Evolutionary conservation across 2,113 vertebrate species (phyloP).

Genomic region (Rhea americana): DNA sequence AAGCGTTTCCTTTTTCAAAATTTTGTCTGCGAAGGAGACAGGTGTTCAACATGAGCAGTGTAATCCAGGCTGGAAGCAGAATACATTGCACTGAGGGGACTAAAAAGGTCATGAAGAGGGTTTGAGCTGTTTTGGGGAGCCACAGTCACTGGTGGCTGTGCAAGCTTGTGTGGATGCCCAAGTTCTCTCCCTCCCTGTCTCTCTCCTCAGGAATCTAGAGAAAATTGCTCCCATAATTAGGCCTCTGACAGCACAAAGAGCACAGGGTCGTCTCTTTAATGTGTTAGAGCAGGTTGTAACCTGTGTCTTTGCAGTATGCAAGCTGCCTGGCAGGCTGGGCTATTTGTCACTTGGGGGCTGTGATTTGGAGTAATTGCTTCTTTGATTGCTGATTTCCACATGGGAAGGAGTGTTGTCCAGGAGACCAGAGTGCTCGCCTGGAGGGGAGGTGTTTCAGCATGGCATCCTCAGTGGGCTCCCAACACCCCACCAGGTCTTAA

Average conservation of each 20-base stretch:
- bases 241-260: slow-evolving; percentile 40
- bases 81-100: not conserved
- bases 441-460: not conserved
- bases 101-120: not conserved
- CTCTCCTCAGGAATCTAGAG: not conserved
- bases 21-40: not conserved
- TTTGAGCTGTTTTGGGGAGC: not conserved
- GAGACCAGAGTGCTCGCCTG: not conserved
- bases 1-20: rapidly evolving
- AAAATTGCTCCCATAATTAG: slow-evolving; percentile 56
- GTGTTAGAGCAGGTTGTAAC: slow-evolving; percentile 49
- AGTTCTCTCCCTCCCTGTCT: not conserved
- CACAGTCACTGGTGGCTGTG: not conserved
- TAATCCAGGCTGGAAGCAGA: not conserved
- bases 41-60: not conserved
- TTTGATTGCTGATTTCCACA: slow-evolving; percentile 65
- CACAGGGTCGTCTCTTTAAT: slow-evolving; percentile 57
- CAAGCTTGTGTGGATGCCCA: not conserved
- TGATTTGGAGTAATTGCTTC: slow-evolving; percentile 53
- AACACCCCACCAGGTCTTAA: not conserved
- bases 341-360: slow-evolving; percentile 59
- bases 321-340: slow-evolving; percentile 25
- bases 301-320: not conserved
- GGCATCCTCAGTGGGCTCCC: not conserved
- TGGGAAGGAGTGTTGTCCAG: slow-evolving; percentile 10